Evolutionary conservation across 2,797 vertebrate genomes (phyloP), one percentile per base, ranked within the genome.

Genomic region (Centroberyx gerrardi): DNA sequence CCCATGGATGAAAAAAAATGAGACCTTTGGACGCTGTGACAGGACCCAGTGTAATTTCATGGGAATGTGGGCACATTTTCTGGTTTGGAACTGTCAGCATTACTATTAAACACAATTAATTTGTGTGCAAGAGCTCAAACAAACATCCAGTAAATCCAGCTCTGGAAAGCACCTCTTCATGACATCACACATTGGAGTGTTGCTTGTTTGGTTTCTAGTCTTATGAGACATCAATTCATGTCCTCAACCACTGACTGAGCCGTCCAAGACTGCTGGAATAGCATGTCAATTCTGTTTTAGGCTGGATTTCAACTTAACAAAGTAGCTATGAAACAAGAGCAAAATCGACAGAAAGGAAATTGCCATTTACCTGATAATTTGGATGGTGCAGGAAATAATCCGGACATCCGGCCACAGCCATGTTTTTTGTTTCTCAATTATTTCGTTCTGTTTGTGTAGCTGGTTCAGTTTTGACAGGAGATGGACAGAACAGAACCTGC

Each of bases 311-410:
- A 22, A 56, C 3, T n/a, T 5, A n/a, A 2, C 6, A 10, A 58
- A 28, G 8, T 15, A 31, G 8, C 31, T 18, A 18, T 60, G 36
- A 60, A 60, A 51, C 48, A 51, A 9, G 4, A 51, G 1, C 31
- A 33, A 54, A 31, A 1, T 6, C 15, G 4, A 58, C 38, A 38
- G 1, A 51, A 18, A 51, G 22, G 48, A 79, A 55, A 64, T 17
- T 8, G 14, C 8, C 2, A 59, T 74, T 90, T 95, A 97, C 96
- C 95, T 96, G 96, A 87, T 96, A 97, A 90, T 96, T 96, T 5
- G 95, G 95, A 93, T 96, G 96, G 92, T 96, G 96, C 85, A 97
- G 90, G 91, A 96, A 97, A 90, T 97, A 96, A 93, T 97, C 97
- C 61, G 96, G 96, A 89, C 95, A 97, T 82, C 96, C 96, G 63